phyloP scores from a whole-genome alignment of 2,888 invertebrate species.

The Agrochola lota region DNA sequence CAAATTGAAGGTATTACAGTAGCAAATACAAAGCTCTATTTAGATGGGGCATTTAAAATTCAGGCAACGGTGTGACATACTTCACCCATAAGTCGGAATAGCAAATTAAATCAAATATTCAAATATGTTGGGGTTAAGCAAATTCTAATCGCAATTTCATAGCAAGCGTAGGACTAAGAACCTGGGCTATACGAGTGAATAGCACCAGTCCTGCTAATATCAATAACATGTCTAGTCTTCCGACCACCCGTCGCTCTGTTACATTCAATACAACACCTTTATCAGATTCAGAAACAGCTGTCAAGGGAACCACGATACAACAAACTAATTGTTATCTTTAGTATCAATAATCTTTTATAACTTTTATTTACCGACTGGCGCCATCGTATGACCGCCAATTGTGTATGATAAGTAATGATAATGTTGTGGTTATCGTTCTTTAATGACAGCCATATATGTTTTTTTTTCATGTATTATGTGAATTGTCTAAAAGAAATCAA shows the following conservation, averaged over 20 bases:
- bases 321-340: slow-evolving; percentile 57
- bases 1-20: not conserved
- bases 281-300: slow-evolving; percentile 57
- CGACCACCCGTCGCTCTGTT: slow-evolving; percentile 48
- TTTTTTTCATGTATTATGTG: slow-evolving; percentile 4
- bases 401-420: slow-evolving; percentile 72
- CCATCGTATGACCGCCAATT: slow-evolving; percentile 78
- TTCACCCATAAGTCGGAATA: not conserved
- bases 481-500: slow-evolving; percentile 28
- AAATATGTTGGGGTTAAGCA: slow-evolving; percentile 34
- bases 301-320: slow-evolving; percentile 42
- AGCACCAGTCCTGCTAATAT: slow-evolving; percentile 36
- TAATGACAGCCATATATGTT: slow-evolving; percentile 65
- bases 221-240: slow-evolving; percentile 31
- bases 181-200: slow-evolving; percentile 36
- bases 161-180: slow-evolving; percentile 33
- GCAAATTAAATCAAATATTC: slow-evolving; percentile 49
- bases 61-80: not conserved
- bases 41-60: slow-evolving; percentile 2
- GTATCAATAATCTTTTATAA: slow-evolving; percentile 59
- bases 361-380: slow-evolving; percentile 75
- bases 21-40: not conserved
- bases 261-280: slow-evolving; percentile 47
- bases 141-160: slow-evolving; percentile 51
- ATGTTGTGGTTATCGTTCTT: slow-evolving; percentile 65